These are phyloP conservation scores for Ailurus styani DNA, from an alignment of 2,113 vertebrate species.

Conservation along the genomic window DNA sequence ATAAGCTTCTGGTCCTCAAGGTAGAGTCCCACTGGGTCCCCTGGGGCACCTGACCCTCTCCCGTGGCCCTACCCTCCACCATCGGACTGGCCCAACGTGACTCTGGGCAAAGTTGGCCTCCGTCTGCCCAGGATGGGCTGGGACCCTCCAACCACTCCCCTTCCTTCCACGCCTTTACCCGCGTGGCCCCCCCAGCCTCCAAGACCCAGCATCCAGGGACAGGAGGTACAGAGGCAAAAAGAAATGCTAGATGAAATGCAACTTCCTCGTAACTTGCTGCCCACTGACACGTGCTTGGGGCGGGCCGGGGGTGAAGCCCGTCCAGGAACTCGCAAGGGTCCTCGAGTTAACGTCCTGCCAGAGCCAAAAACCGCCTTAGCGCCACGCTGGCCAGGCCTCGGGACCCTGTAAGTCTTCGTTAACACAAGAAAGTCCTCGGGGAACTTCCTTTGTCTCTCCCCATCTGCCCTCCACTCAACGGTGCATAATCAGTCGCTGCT, in stretches of 20 bases:
- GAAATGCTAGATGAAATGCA: background rate
- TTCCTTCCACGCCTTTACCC: too few species aligned
- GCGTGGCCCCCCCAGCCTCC: rapidly evolving
- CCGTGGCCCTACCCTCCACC: background rate
- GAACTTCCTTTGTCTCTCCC: background rate
- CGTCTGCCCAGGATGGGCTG: background rate
- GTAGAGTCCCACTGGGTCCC: background rate
- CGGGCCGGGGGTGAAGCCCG: background rate
- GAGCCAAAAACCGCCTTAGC: background rate
- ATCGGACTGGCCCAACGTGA: background rate
- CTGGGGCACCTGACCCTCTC: too few species aligned
- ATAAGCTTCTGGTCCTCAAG: background rate
- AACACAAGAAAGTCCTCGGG: background rate
- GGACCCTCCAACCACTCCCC: background rate
- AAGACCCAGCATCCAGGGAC: background rate
- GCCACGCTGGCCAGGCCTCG: background rate
- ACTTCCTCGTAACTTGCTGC: background rate
- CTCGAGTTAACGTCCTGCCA: background rate
- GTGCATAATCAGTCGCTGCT: background rate
- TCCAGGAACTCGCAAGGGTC: background rate
- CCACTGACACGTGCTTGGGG: background rate
- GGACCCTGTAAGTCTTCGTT: background rate
- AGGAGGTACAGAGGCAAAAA: background rate
- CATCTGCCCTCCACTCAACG: background rate
- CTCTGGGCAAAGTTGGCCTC: background rate